A percentile compares a stretch with the other conserved stretches of the same genome.
Conservation (phyloP, 2,888 invertebrate species). For the Drosophila falleni region DNA sequence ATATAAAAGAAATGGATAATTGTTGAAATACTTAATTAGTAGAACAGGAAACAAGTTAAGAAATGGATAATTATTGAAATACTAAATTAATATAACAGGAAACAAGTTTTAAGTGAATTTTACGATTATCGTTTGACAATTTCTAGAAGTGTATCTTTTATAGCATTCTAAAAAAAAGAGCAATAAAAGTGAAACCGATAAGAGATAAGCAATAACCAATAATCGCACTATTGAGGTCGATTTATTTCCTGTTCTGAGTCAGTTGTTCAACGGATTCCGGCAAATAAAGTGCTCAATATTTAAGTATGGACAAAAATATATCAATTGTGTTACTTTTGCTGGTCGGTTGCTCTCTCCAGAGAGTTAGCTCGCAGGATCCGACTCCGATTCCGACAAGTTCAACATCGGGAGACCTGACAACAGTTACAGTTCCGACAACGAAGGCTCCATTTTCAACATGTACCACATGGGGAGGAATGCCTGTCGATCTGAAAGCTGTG, state of each 20-base stretch:
- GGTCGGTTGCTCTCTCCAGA: constrained; percentile 13
- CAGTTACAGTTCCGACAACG: background rate
- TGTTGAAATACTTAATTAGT: too few species aligned
- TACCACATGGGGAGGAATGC: background rate
- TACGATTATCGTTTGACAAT: too few species aligned
- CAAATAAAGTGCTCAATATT: background rate
- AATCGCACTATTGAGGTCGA: constrained; percentile 23
- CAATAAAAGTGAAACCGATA: background rate
- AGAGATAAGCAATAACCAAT: constrained; percentile 9
- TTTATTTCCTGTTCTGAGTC: background rate
- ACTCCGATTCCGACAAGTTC: background rate
- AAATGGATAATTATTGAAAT: too few species aligned
- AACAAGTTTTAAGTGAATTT: too few species aligned
- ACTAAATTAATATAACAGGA: too few species aligned
- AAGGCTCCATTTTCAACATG: constrained; percentile 1
- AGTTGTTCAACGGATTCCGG: constrained; percentile 20
- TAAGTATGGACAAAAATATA: constrained; percentile 18
- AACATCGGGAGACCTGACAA: background rate
- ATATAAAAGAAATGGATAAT: too few species aligned
- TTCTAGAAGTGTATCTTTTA: constrained; percentile 13
- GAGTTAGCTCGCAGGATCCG: constrained; percentile 5
- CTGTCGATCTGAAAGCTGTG: constrained; percentile 31
- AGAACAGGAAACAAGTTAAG: too few species aligned
- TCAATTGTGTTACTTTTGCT: constrained; percentile 21
- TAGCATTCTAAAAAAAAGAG: background rate